Evolutionary conservation across 2,888 invertebrate genomes (phyloP).

Genomic region (Xanthia togata): DNA sequence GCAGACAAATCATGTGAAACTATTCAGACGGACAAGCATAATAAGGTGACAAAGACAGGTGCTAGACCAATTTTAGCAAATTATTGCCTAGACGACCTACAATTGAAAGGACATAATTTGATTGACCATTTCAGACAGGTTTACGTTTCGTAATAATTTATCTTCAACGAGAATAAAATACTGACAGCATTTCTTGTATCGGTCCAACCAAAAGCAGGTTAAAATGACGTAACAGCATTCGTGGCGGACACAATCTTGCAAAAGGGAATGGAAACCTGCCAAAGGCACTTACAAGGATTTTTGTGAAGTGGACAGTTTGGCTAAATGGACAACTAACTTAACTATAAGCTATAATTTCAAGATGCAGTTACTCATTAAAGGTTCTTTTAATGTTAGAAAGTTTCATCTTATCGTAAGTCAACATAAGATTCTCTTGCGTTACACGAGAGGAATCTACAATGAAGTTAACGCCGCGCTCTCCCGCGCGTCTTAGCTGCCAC

Average conservation of each 20-base stretch:
- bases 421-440: neutral
- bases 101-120: neutral
- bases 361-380: neutral
- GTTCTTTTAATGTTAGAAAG: conserved; percentile 16
- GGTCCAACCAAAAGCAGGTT: conserved; percentile 23
- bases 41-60: neutral
- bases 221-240: conserved; percentile 16
- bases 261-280: conserved; percentile 37
- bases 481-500: too few relatives aligned
- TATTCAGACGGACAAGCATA: neutral
- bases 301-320: neutral
- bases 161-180: conserved; percentile 18
- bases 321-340: neutral
- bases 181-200: conserved; percentile 28
- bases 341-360: neutral
- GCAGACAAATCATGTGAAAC: neutral
- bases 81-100: neutral
- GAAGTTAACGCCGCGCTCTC: too few relatives aligned
- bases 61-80: neutral
- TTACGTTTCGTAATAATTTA: conserved; percentile 32
- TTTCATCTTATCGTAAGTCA: conserved; percentile 11
- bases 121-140: conserved; percentile 16
- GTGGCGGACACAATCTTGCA: conserved; percentile 6
- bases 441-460: neutral
- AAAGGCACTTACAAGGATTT: conserved; percentile 25